Base-by-base conservation (phyloP, 2,797 vertebrate genomes). In the Muscicapa striata region DNA sequence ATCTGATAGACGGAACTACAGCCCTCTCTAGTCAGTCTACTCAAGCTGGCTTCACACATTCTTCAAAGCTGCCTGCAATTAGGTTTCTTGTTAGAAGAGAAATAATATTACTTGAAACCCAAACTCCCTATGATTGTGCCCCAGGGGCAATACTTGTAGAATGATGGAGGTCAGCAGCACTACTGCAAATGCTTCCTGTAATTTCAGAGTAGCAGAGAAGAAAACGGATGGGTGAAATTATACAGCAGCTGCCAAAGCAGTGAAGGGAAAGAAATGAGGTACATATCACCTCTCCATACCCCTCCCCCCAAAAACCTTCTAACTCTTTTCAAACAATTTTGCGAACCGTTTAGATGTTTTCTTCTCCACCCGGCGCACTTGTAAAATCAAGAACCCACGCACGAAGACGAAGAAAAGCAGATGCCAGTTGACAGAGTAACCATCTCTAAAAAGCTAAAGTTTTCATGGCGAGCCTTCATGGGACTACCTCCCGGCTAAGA, bases 161-260 rank as follows among this genome's bases (percentile, higher is more conserved):
- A 90, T 4, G 93, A 86, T 38, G 78, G 89, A 95, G 94, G 92
- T 93, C 94, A 93, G 90, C 62, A 74, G 73, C 84, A 77, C 76
- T 58, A 69, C 66, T 89, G 67, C 69, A 93, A 95, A 95, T 26
- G 91, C 86, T 95, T 96, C 94, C 94, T 95, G 67, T 76, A 93
- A 91, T 93, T 96, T 95, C 89, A 86, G 90, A 49, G 77, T 11
- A 93, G 52, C 86, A 78, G 1, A 38, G 55, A 52, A 92, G 91
- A 92, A 91, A 94, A 89, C 64, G 87, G 84, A 93, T 79, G 84
- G 95, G 88, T 90, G 84, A 97, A 94, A 94, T 96, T 89, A 87
- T 88, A 93, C 40, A 69, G 96, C 78, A 96, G 92, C 91, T 87
- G 87, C 89, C 66, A 27, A 80, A 85, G 34, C 40, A 91, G 63